These are phyloP conservation scores for Avahi laniger DNA, from an alignment of 2,797 vertebrate genomes.

Conservation along the genomic window DNA sequence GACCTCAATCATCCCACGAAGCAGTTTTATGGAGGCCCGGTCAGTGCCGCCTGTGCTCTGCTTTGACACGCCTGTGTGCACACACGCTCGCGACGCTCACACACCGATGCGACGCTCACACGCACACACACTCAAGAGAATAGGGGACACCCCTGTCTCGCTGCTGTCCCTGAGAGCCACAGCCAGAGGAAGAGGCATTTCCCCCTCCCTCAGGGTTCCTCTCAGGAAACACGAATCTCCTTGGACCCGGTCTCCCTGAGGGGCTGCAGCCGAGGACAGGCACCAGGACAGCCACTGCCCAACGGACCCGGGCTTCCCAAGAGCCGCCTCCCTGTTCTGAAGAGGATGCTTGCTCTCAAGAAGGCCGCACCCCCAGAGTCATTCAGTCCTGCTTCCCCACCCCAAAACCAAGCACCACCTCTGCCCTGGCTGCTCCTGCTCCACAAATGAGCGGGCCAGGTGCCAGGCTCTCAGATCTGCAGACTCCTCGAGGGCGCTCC, in stretches of 20 bases:
- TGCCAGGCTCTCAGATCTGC: not conserved
- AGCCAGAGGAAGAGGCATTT: not conserved
- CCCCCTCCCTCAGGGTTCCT: rapidly evolving
- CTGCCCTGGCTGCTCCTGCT: not conserved
- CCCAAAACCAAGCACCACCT: not conserved
- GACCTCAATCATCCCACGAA: not conserved
- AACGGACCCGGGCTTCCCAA: not conserved
- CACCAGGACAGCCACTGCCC: not conserved
- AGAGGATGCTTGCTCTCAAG: not conserved
- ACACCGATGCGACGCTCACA: no score
- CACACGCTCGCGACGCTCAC: no score
- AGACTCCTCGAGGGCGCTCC: not conserved
- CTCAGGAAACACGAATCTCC: not conserved
- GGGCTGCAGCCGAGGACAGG: not conserved
- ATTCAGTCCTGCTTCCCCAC: not conserved
- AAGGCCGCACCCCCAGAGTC: not conserved
- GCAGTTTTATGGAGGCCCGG: rapidly evolving
- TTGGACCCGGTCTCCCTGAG: not conserved
- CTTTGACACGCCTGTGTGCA: rapidly evolving
- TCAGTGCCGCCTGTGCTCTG: rapidly evolving
- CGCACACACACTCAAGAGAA: not conserved
- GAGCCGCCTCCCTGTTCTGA: not conserved
- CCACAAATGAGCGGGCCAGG: no score
- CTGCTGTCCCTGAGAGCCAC: not conserved
- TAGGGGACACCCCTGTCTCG: not conserved